Base-by-base conservation (phyloP, 2,888 invertebrate genomes). In the Trachelus tabidus region DNA sequence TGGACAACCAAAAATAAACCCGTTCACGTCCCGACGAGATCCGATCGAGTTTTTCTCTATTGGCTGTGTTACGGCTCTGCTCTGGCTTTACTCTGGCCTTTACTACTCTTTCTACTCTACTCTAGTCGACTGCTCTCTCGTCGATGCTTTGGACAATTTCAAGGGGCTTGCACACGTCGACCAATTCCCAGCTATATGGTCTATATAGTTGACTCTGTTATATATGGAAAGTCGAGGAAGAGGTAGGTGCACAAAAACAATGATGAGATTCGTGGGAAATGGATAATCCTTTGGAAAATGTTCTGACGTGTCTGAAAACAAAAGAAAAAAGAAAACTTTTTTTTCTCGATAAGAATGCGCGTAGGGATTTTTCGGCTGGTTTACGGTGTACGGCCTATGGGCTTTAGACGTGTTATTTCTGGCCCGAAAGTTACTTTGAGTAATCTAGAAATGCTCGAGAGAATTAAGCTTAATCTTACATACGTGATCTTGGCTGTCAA, bases 401-500 rank as follows among this genome's bases (percentile, higher is more conserved):
- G 56, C 23, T 56, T 56, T 15, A 56, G 56, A 40, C 40, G 2
- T 23, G 23, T 56, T 56, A 56, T 56, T 56, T 56, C 56, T 56
- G 56, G 56, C 56, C 56, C 2, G 23, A 56, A 56, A 56, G 9
- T 56, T 9, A 56, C 56, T 56, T 56, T 56, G 56, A 56, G 9
- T 56, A 56, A 56, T 23, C 56, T 56, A 23, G 56, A 56, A 23
- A 23, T 23, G 56, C 56, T 56, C 23, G 23, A 9, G 56, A 56
- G 56, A 56, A 56, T 56, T 56, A 56, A 56, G 23, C 56, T 56
- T 56, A 56, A 56, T 56, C 56, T 56, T 56, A 23, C 56, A 56
- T 56, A 56, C 56, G 56, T 68, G 78, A 78, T 78, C 78, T 78
- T 76, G 1, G 73, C 76, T 76, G 78, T 78, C 78, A 78, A 76